These are phyloP conservation scores for Dendronephthya gigantea DNA, from an alignment of 64 coral and sea anemone genomes.

Conservation along the genomic window DNA sequence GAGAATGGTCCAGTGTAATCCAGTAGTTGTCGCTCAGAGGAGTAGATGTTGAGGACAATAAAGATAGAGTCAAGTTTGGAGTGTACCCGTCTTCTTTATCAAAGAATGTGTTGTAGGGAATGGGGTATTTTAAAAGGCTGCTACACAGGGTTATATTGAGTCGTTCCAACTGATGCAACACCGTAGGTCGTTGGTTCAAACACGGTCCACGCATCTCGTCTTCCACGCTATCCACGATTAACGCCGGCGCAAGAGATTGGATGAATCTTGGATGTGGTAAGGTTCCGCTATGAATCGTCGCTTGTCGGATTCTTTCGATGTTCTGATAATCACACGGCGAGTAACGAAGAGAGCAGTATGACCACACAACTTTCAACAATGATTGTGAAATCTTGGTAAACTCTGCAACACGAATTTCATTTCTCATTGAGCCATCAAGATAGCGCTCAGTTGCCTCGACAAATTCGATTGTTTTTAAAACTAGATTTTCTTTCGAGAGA, in stretches of 20 bases:
- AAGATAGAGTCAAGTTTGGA: constrained; percentile 31
- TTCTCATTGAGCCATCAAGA: not conserved
- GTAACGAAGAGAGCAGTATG: constrained; percentile 7
- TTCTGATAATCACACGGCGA: constrained; percentile 1
- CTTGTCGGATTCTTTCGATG: not conserved
- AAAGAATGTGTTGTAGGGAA: constrained; percentile 21
- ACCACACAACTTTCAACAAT: constrained; percentile 4
- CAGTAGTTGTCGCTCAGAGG: not conserved
- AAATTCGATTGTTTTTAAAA: not conserved
- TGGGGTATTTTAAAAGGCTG: constrained; percentile 12
- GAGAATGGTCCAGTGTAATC: constrained; percentile 26
- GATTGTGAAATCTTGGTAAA: not conserved
- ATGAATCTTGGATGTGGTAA: constrained; percentile 35
- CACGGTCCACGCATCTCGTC: constrained; percentile 14
- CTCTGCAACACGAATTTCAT: not conserved
- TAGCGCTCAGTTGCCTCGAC: not conserved
- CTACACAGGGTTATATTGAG: constrained; percentile 4
- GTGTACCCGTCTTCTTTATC: constrained; percentile 33
- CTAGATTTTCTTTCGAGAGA: not conserved
- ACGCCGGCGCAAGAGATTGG: constrained; percentile 18
- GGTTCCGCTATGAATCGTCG: not conserved
- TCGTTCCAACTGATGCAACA: not conserved
- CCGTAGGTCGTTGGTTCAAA: constrained; percentile 8
- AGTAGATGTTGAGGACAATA: not conserved
- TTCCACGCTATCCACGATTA: constrained; percentile 22